Percentiles rank a stretch among this genome's conserved stretches.
Evolutionary conservation across 2,113 vertebrate species (phyloP).

Genomic region (Heterochromis multidens): DNA sequence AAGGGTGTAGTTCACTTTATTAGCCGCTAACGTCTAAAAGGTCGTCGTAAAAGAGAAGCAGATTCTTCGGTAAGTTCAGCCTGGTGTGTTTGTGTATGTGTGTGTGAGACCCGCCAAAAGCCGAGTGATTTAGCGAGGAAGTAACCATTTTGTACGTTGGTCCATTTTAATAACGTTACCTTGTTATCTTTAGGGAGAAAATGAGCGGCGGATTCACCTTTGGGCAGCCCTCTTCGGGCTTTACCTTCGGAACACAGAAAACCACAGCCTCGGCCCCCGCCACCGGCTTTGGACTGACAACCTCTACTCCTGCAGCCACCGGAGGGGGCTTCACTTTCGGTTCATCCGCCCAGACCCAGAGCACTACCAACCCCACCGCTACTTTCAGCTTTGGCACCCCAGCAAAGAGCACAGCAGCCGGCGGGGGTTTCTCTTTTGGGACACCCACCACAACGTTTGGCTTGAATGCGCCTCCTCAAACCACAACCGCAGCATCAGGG

Average conservation of each 20-base stretch:
- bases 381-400: constrained; percentile 81
- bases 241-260: constrained; percentile 76
- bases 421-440: constrained; percentile 78
- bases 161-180: background rate
- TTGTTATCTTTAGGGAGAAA: background rate
- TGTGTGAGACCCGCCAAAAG: constrained; percentile 61
- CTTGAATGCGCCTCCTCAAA: constrained; percentile 69
- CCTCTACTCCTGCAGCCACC: constrained; percentile 59
- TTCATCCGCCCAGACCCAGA: constrained; percentile 58
- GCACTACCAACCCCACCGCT: constrained; percentile 47
- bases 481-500: constrained; percentile 55
- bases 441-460: constrained; percentile 71
- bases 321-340: constrained; percentile 79
- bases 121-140: constrained; percentile 14
- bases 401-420: constrained; percentile 54
- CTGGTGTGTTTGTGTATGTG: background rate
- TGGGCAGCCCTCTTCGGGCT: constrained; percentile 71
- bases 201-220: constrained; percentile 86
- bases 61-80: background rate
- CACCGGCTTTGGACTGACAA: constrained; percentile 64
- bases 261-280: constrained; percentile 42
- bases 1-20: background rate
- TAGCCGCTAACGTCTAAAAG: background rate
- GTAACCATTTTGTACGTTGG: constrained; percentile 35
- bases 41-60: background rate